Conservation (phyloP, 2,797 vertebrate genomes). For the Apodemus agrarius region DNA sequence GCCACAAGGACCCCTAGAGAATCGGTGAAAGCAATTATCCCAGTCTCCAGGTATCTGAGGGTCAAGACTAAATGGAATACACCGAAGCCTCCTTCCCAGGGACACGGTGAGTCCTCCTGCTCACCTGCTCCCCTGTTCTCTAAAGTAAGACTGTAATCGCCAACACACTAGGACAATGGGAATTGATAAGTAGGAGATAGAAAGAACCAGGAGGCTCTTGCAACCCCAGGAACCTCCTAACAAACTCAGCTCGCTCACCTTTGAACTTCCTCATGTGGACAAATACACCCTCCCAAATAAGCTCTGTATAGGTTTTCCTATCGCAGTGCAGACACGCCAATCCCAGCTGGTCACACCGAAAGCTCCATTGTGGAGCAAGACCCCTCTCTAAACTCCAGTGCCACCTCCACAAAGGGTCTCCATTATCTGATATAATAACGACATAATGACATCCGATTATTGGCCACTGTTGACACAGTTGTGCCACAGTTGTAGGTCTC, state of each 20-base stretch:
- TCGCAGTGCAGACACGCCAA: not conserved
- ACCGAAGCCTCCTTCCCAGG: not conserved
- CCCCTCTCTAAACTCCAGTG: not conserved
- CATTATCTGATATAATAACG: not conserved
- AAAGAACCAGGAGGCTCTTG: not conserved
- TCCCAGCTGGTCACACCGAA: not conserved
- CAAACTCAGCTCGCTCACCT: not conserved
- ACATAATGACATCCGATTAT: not conserved
- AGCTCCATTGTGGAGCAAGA: not conserved
- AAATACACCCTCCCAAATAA: not conserved
- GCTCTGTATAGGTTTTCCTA: not conserved
- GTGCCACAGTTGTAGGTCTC: not conserved
- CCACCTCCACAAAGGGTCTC: not conserved
- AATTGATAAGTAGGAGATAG: not conserved
- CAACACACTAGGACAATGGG: not conserved
- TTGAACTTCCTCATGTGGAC: not conserved
- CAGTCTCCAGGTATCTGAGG: not conserved
- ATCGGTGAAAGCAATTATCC: not conserved
- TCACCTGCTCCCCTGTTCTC: not conserved
- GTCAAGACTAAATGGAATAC: not conserved
- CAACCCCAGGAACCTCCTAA: not conserved
- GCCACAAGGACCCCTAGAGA: not conserved
- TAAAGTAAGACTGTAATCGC: not conserved
- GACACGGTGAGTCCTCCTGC: not conserved
- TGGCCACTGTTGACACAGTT: not conserved